Evolutionary conservation across 2,113 vertebrate species (phyloP).

Genomic region (Martes martes): DNA sequence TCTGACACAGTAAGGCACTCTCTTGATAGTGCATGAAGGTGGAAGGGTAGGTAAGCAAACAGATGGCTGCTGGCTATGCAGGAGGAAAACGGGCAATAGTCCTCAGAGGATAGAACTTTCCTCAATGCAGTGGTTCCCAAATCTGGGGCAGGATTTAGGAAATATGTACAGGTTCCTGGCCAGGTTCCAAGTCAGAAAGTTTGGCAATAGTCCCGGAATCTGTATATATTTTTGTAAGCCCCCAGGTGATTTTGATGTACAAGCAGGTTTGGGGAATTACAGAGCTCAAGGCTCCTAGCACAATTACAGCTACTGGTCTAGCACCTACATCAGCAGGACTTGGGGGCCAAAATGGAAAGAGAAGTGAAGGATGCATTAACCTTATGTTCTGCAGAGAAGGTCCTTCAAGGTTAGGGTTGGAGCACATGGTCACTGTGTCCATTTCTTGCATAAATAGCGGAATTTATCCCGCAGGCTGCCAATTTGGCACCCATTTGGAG

Average conservation of each 20-base stretch:
- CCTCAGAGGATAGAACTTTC: background rate
- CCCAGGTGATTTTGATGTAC: background rate
- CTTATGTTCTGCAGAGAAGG: background rate
- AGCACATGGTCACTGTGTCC: background rate
- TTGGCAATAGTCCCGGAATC: background rate
- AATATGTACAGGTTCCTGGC: background rate
- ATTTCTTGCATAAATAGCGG: conserved; percentile 38
- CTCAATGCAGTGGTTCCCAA: background rate
- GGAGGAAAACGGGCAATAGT: background rate
- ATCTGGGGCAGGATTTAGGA: background rate
- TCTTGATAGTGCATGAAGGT: background rate
- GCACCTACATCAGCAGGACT: background rate
- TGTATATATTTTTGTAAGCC: background rate
- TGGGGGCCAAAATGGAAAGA: background rate
- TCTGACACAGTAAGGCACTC: background rate
- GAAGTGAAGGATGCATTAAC: background rate
- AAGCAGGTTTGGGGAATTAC: background rate
- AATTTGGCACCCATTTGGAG: conserved; percentile 31
- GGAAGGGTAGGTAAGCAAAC: background rate
- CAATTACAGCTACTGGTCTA: background rate
- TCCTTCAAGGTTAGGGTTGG: conserved; percentile 10
- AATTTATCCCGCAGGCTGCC: conserved; percentile 29
- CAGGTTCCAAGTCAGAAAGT: background rate
- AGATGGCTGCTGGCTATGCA: background rate
- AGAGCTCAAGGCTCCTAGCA: background rate